These are phyloP conservation scores for Coreoperca whiteheadi DNA, from an alignment of 2,113 vertebrate genomes.

Conservation along the genomic window DNA sequence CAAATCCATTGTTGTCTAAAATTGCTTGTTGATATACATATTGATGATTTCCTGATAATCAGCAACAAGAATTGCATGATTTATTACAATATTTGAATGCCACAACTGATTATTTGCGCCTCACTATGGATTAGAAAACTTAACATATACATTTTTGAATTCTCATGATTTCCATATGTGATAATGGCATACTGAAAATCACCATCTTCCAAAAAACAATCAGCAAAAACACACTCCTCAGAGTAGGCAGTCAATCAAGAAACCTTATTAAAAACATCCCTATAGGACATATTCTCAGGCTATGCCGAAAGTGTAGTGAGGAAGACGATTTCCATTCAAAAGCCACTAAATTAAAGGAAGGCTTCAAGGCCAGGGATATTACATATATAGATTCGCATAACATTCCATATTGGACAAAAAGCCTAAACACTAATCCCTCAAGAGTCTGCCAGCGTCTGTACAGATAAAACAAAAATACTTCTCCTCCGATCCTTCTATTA, in stretches of 20 bases:
- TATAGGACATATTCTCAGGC: not conserved
- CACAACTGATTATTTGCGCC: not conserved
- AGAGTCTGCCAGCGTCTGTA: not conserved
- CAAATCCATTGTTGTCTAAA: not conserved
- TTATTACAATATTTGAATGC: not conserved
- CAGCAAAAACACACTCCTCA: not conserved
- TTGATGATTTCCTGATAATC: not conserved
- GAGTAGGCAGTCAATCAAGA: not conserved
- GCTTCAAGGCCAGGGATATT: not conserved
- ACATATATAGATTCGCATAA: conserved; percentile 11
- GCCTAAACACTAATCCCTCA: not conserved
- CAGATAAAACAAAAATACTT: not conserved
- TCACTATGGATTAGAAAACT: not conserved
- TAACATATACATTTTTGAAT: not conserved
- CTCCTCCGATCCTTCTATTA: not conserved
- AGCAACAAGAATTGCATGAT: not conserved
- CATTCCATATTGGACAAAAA: not conserved
- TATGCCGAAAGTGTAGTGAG: too few relatives aligned
- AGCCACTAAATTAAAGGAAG: not conserved
- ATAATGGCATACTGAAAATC: not conserved
- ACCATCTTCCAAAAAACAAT: not conserved
- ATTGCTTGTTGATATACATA: not conserved
- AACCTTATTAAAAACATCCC: not conserved
- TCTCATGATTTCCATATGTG: not conserved
- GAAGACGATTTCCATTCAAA: not conserved